Evolutionary conservation across 2,888 invertebrate genomes (phyloP).

Genomic region (Rhagonycha lutea): DNA sequence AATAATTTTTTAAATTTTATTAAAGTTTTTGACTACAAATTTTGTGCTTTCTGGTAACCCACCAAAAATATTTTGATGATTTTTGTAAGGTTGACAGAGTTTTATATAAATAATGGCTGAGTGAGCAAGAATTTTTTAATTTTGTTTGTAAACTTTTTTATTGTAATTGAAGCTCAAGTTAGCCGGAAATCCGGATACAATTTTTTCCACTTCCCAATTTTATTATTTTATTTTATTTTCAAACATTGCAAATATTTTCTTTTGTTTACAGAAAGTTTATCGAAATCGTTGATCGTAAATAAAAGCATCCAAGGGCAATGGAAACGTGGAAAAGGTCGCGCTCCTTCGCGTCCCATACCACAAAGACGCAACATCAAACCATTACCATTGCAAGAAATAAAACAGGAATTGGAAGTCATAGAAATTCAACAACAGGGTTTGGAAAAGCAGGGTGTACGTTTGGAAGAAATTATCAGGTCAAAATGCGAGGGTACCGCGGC

Average conservation of each 20-base stretch:
- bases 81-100: not conserved
- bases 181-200: not conserved
- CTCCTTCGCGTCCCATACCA: conserved; percentile 76
- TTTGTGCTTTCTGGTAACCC: too few relatives aligned
- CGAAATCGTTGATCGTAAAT: conserved; percentile 49
- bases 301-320: conserved; percentile 71
- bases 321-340: conserved; percentile 80
- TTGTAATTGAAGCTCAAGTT: not conserved
- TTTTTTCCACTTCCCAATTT: conserved; percentile 20
- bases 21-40: too few relatives aligned
- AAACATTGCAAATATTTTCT: not conserved
- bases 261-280: conserved; percentile 25
- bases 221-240: not conserved
- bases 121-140: not conserved
- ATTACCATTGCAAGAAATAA: conserved; percentile 65
- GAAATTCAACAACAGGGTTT: conserved; percentile 87
- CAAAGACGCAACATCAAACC: conserved; percentile 67
- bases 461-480: conserved; percentile 87
- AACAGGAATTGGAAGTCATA: conserved; percentile 76
- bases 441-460: conserved; percentile 86
- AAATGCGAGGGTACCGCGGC: conserved; percentile 68
- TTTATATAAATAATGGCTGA: not conserved
- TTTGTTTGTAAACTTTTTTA: not conserved
- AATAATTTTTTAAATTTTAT: too few relatives aligned
- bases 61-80: not conserved